Evolutionary conservation across 2,888 invertebrate genomes (phyloP).

Genomic region (Drosophila affinis): DNA sequence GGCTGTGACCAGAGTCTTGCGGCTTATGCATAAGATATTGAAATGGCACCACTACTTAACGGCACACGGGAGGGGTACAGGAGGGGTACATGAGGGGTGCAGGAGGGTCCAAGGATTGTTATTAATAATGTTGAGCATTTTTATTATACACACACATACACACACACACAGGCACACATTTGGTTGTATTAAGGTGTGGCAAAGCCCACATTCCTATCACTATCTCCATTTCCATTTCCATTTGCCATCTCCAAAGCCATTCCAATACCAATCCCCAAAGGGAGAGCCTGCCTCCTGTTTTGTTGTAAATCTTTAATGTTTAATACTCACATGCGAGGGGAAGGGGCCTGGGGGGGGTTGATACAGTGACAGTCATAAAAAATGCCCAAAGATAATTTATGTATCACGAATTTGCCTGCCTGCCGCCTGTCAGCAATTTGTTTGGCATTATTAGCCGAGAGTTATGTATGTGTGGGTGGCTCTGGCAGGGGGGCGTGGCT

Average conservation of each 20-base stretch:
- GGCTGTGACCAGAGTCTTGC: conserved; percentile 30
- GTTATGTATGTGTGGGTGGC: conserved; percentile 12
- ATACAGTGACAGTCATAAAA: conserved; percentile 66
- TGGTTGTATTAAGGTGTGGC: conserved; percentile 55
- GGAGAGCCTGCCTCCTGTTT: neutral
- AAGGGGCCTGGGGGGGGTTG: too few relatives aligned
- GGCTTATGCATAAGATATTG: conserved; percentile 75
- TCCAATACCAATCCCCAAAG: conserved; percentile 27
- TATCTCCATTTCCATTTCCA: conserved; percentile 10
- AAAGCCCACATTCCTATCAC: conserved; percentile 40
- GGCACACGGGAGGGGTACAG: neutral
- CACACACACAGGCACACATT: conserved; percentile 22
- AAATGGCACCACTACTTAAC: conserved; percentile 65
- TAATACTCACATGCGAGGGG: conserved; percentile 22
- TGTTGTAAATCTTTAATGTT: conserved; percentile 70
- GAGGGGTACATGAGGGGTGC: too few relatives aligned
- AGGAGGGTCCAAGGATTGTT: conserved; percentile 45
- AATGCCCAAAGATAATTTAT: conserved; percentile 51
- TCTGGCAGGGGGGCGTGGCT: conserved; percentile 20
- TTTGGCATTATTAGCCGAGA: conserved; percentile 40
- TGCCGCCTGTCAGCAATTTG: conserved; percentile 43
- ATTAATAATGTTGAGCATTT: conserved; percentile 68
- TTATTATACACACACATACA: conserved; percentile 60
- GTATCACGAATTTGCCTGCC: conserved; percentile 44
- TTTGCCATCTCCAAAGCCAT: conserved; percentile 9